Evolutionary conservation across 1,140 invertebrate genomes (phyloP), one percentile per base, ranked within the genome.

Genomic region (Scylla paramamosain): DNA sequence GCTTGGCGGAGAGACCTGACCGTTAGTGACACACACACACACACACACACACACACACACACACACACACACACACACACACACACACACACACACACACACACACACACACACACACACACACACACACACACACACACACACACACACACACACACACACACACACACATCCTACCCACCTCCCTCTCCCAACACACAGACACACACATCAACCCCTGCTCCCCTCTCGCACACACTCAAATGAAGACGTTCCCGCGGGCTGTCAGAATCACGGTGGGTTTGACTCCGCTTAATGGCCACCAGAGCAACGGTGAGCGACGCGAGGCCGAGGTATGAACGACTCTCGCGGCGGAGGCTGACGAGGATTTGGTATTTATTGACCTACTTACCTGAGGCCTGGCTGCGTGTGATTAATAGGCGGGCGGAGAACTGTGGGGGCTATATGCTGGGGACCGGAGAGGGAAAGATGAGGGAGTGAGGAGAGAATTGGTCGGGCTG

Each of bases 11-110:
- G 52, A 59, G 20, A 59, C 39, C 52, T 59, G 20, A 3, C 52
- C 28, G n/a, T 86, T 14, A 86, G 8, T 86, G 28, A 86, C 83
- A 86, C 83, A 86, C 83, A 86, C 83, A 86, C 83, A 86, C 83
- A 86, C 83, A 86, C 83, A 86, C 83, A 86, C 83, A 86, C 83
- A 86, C 83, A 86, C 83, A 86, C 83, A 86, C 83, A 86, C 83
- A 86, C 83, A 86, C 83, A 86, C 83, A 86, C 83, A 86, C 83
- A 86, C 83, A 86, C 83, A 86, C 83, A 86, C 83, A 86, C 83
- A 86, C 83, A 86, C 83, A 86, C 52, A 59, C 52, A 59, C 52
- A 59, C 46, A 48, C 46, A 48, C 46, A 48, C 46, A 48, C 46
- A 48, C 46, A 48, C 46, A 48, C 46, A 48, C 46, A 48, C 46